Percentiles rank a stretch among this genome's conserved stretches.
Conservation (phyloP, 2,888 invertebrate species). For the Drosophila dives region DNA sequence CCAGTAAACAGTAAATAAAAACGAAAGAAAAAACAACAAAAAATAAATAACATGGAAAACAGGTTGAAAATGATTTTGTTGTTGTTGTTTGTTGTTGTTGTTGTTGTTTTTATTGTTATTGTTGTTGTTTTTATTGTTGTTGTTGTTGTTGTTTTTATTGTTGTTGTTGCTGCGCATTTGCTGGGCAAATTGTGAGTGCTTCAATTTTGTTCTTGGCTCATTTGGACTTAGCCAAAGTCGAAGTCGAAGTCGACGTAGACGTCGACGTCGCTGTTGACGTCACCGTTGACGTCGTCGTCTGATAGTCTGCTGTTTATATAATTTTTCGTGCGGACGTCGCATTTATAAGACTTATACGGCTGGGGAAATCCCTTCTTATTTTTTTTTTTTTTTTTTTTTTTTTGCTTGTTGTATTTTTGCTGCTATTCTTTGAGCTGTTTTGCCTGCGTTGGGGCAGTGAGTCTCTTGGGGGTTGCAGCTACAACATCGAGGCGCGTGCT, state of each 20-base stretch:
- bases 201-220: slow-evolving; percentile 42
- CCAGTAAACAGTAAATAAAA: slow-evolving; percentile 53
- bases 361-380: slow-evolving; percentile 41
- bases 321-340: slow-evolving; percentile 43
- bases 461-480: slow-evolving; percentile 37
- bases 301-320: slow-evolving; percentile 37
- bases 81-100: not conserved
- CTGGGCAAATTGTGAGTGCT: slow-evolving; percentile 38
- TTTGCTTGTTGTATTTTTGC: not conserved
- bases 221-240: slow-evolving; percentile 35
- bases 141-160: not conserved
- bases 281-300: not conserved
- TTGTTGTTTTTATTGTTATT: slow-evolving; percentile 3
- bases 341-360: slow-evolving; percentile 39
- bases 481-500: slow-evolving; percentile 51
- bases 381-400: not conserved
- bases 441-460: slow-evolving; percentile 6
- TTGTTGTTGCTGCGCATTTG: slow-evolving; percentile 9
- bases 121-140: not conserved
- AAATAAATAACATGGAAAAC: slow-evolving; percentile 13
- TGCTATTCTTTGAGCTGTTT: not conserved
- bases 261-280: not conserved
- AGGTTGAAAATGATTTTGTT: slow-evolving; percentile 17
- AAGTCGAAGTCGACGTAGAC: not conserved
- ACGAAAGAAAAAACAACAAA: not conserved